phyloP scores from a whole-genome alignment of 2,888 invertebrate genomes.

The Tetheella fluctuosa region DNA sequence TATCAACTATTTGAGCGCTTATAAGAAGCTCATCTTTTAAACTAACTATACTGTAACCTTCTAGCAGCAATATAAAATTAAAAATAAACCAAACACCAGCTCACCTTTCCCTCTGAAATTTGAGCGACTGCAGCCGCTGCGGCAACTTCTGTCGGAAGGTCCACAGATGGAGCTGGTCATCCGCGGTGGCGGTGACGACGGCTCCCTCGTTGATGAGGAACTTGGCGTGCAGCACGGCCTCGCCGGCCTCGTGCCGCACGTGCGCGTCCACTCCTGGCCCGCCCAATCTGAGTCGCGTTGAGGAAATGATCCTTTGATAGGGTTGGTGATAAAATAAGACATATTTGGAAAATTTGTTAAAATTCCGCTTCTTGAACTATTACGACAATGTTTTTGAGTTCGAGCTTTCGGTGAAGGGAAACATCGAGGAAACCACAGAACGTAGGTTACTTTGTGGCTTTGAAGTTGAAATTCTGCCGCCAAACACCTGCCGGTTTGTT shows the following conservation, averaged over 20 bases:
- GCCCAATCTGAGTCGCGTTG: conserved; percentile 89
- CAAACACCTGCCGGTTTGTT: no score
- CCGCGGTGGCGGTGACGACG: conserved; percentile 96
- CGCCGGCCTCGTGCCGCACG: conserved; percentile 91
- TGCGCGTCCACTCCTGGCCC: conserved; percentile 98
- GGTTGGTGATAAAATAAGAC: not conserved
- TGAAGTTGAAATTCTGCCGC: no score
- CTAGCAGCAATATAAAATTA: no score
- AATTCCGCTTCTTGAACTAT: no score
- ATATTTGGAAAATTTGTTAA: no score
- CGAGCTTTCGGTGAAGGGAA: no score
- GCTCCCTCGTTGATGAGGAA: conserved; percentile 99
- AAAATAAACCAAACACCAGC: conserved; percentile 31
- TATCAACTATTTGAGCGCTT: no score
- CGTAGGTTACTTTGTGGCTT: no score
- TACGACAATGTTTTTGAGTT: no score
- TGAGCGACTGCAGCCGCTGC: conserved; percentile 97
- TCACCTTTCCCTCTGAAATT: conserved; percentile 98
- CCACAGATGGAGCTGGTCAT: conserved; percentile 99
- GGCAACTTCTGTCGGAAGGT: conserved; percentile 97
- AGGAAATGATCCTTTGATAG: conserved; percentile 51
- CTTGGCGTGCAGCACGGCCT: conserved; percentile 94
- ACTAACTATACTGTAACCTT: no score
- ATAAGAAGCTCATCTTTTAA: no score
- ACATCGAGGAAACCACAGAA: no score